phyloP scores from a whole-genome alignment of 2,888 invertebrate species.

The Cantharis flavilabris region DNA sequence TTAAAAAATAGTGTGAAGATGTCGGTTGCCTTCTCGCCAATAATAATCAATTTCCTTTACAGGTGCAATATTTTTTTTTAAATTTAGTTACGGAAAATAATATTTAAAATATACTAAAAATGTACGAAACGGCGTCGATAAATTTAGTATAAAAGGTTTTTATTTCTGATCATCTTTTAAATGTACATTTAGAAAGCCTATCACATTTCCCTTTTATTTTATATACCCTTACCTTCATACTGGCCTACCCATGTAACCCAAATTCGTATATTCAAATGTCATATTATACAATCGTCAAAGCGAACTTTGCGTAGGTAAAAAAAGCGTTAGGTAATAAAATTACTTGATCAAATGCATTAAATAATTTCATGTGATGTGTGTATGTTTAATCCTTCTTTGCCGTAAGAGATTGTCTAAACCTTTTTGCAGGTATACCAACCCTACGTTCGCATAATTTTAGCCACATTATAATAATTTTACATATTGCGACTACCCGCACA shows the following conservation, averaged over 20 bases:
- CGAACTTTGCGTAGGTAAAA: slow-evolving; percentile 12
- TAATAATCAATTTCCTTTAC: neutral
- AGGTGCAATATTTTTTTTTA: neutral
- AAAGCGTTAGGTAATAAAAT: slow-evolving; percentile 13
- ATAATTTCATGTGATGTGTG: slow-evolving; percentile 32
- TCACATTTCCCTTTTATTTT: slow-evolving; percentile 30
- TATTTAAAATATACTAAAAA: neutral
- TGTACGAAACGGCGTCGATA: neutral
- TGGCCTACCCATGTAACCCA: slow-evolving; percentile 32
- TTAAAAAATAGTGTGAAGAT: slow-evolving; percentile 6
- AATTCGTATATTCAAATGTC: slow-evolving; percentile 45
- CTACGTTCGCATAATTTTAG: slow-evolving; percentile 42
- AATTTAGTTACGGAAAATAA: neutral
- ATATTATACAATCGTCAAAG: slow-evolving; percentile 33
- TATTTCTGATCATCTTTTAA: slow-evolving; percentile 13
- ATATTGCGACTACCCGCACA: slow-evolving; percentile 23
- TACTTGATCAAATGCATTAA: slow-evolving; percentile 16
- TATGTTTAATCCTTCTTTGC: slow-evolving; percentile 46
- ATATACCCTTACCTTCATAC: slow-evolving; percentile 24
- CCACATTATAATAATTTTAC: slow-evolving; percentile 45
- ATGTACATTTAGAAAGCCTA: slow-evolving; percentile 27
- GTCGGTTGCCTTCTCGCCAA: neutral
- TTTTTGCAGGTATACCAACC: slow-evolving; percentile 43
- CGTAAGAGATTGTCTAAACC: slow-evolving; percentile 36
- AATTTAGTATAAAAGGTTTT: neutral